A percentile compares a stretch with the other conserved stretches of the same genome.
Conservation (phyloP, 2,113 vertebrate genomes). For the Pungitius pungitius region DNA sequence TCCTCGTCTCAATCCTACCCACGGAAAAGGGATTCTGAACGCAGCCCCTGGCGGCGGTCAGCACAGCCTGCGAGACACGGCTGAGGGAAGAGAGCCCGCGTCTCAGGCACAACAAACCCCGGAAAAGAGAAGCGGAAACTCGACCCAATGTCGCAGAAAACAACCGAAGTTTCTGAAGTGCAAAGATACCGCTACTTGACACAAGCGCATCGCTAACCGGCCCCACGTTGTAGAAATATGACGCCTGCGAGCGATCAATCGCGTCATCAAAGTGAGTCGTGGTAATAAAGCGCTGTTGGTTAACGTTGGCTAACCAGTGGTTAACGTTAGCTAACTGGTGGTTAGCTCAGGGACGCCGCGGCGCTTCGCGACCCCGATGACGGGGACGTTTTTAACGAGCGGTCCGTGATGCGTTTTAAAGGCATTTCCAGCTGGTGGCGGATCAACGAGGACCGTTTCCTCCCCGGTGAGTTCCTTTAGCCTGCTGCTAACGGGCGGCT, state of each 20-base stretch:
- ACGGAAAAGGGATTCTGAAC: rapidly evolving
- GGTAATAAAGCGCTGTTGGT: neutral
- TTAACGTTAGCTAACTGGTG: neutral
- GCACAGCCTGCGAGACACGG: neutral
- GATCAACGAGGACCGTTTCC: neutral
- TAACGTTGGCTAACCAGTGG: neutral
- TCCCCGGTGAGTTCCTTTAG: slow-evolving; percentile 37
- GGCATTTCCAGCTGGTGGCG: neutral
- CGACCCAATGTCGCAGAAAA: slow-evolving; percentile 9
- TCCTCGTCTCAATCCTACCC: rapidly evolving
- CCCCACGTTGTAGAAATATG: neutral
- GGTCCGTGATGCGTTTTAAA: slow-evolving; percentile 32
- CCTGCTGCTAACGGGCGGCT: neutral
- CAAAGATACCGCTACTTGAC: neutral
- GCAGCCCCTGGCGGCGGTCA: rapidly evolving
- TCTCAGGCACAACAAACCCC: slow-evolving; percentile 51
- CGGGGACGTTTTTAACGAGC: neutral
- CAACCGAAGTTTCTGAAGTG: slow-evolving; percentile 26
- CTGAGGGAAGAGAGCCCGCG: rapidly evolving
- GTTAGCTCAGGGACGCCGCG: neutral
- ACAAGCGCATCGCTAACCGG: neutral
- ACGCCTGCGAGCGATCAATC: neutral
- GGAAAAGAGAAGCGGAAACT: slow-evolving; percentile 73
- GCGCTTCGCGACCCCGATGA: slow-evolving; percentile 5
- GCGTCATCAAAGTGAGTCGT: slow-evolving; percentile 4